phyloP scores from a whole-genome alignment of 2,888 invertebrate genomes.

The Pachliopta kotzebuea region DNA sequence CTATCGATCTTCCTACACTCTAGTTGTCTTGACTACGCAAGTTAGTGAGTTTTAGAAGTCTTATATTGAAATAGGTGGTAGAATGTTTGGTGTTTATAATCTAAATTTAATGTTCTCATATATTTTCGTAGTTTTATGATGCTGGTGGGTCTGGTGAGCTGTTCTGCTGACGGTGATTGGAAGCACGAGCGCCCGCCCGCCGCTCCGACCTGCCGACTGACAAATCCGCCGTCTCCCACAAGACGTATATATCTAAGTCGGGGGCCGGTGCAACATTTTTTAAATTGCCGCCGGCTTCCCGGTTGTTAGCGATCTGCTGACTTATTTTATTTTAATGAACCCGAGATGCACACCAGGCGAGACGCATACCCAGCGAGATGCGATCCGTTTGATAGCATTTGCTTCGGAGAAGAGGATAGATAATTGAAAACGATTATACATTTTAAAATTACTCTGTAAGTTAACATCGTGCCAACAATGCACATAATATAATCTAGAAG shows the following conservation, averaged over 20 bases:
- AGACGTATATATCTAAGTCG: conserved; percentile 63
- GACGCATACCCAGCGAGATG: too few species aligned
- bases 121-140: too few species aligned
- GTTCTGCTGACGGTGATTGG: conserved; percentile 42
- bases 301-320: conserved; percentile 27
- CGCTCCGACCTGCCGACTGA: conserved; percentile 54
- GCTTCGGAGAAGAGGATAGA: not conserved
- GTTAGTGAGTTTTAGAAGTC: too few species aligned
- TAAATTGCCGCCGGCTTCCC: conserved; percentile 25
- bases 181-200: conserved; percentile 26
- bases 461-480: too few species aligned
- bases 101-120: too few species aligned
- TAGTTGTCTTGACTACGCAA: too few species aligned
- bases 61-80: too few species aligned
- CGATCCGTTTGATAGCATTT: conserved; percentile 1
- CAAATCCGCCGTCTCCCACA: conserved; percentile 69
- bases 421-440: not conserved
- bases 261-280: conserved; percentile 24
- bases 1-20: too few species aligned
- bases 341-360: conserved; percentile 7
- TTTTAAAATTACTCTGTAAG: not conserved
- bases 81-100: too few species aligned
- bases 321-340: conserved; percentile 29
- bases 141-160: not conserved
- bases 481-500: too few species aligned